These are phyloP conservation scores for Botia almorhae DNA, from an alignment of 2,797 vertebrate genomes.

Conservation along the genomic window DNA sequence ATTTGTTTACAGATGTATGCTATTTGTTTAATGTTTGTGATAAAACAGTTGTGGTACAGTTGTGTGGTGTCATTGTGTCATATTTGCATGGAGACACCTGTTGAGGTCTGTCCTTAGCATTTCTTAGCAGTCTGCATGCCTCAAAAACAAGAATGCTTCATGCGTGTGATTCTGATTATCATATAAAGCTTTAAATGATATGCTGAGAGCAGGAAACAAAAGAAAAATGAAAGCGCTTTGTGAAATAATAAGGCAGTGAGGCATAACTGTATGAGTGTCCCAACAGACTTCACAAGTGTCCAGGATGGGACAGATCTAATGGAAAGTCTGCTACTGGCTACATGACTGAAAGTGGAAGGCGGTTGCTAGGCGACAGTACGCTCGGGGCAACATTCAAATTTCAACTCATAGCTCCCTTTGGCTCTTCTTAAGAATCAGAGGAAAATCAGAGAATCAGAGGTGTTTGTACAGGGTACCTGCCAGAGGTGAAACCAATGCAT, in stretches of 20 bases:
- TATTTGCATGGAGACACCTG: background rate
- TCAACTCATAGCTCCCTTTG: slow-evolving; percentile 49
- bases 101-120: background rate
- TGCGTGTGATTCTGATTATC: background rate
- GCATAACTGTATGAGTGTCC: slow-evolving; percentile 14
- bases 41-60: background rate
- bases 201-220: slow-evolving; percentile 8
- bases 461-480: slow-evolving; percentile 32
- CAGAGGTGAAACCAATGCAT: slow-evolving; percentile 22
- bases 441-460: background rate
- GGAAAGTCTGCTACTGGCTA: slow-evolving; percentile 15
- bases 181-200: background rate
- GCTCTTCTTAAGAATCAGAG: slow-evolving; percentile 37
- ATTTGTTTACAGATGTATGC: background rate
- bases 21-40: slow-evolving; percentile 1
- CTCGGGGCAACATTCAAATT: slow-evolving; percentile 45
- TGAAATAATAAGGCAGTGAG: slow-evolving; percentile 23
- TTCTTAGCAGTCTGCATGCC: background rate
- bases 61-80: background rate
- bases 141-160: background rate
- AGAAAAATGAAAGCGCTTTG: background rate
- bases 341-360: slow-evolving; percentile 50
- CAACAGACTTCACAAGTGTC: slow-evolving; percentile 38
- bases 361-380: slow-evolving; percentile 60
- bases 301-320: slow-evolving; percentile 26